Base-by-base conservation (phyloP, 1,140 invertebrate genomes). In the Galleria mellonella region DNA sequence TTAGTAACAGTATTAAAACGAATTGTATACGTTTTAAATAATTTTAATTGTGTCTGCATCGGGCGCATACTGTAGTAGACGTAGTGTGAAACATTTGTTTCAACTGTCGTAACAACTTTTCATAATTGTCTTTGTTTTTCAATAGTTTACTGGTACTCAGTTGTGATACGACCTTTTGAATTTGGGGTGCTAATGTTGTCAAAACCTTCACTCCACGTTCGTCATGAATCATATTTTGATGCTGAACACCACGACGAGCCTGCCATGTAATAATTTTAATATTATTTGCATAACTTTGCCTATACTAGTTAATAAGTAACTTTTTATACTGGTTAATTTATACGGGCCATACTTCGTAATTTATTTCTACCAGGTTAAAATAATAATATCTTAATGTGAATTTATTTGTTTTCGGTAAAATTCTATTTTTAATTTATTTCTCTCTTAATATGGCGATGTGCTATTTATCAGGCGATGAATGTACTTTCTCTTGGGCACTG, bases 401-500 rank as follows among this genome's bases (percentile, higher is more conserved):
- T n/a, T n/a, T n/a, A n/a, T n/a, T n/a, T n/a, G 6, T 23, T 23
- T 23, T 6, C 17, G 17, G 2, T 23, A 23, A 3, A 23, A 23
- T 23, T 23, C 17, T 6, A 23, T 23, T 23, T 23, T 6, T 23
- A 23, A 2, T 23, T 23, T 6, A 6, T 6, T n/a, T 23, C 2
- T 1, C 13, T 13, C 11, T 55, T 62, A 79, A 33, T 81, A 77
- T n/a, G 70, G 70, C 8, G 76, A 81, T 10, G 61, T 64, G 4
- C 30, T 62, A 28, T 66, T 72, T 29, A 43, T 39, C 29, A 77
- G 9, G 10, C 70, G 62, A 36, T 62, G 57, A 29, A 74, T 50
- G 46, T 55, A 71, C 62, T 67, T 81, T 47, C 68, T 69, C 43
- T 63, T 70, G 4, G 73, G 73, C 40, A 71, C 38, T 11, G 55